These are phyloP conservation scores for Pinna nobilis DNA, from an alignment of 1,140 invertebrate genomes.

Conservation along the genomic window DNA sequence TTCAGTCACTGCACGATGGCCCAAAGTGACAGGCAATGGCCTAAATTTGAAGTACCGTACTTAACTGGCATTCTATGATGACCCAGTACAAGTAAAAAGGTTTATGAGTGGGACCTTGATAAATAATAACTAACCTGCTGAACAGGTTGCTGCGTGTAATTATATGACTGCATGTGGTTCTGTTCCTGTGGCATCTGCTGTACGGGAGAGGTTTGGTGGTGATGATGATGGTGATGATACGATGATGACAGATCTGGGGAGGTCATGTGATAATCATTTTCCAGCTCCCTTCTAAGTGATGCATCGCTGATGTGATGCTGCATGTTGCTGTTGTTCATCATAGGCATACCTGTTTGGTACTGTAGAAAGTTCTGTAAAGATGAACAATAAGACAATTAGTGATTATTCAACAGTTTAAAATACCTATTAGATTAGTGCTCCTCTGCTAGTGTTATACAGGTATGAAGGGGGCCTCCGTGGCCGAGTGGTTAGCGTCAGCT, in stretches of 20 bases:
- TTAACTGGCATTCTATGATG: no score
- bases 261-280: conserved; percentile 14
- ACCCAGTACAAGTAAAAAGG: no score
- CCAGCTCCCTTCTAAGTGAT: background rate
- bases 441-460: no score
- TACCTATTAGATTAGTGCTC: background rate
- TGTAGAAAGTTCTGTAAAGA: conserved; percentile 29
- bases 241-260: background rate
- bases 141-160: conserved; percentile 24
- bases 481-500: no score
- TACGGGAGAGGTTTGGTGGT: background rate
- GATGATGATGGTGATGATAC: background rate
- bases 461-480: no score
- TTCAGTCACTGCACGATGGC: no score
- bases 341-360: conserved; percentile 27
- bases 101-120: no score
- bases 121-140: background rate
- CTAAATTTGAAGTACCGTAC: no score
- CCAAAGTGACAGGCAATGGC: no score
- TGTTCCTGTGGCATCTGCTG: conserved; percentile 26
- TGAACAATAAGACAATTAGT: background rate
- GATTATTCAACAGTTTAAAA: background rate
- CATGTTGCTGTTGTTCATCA: conserved; percentile 18
- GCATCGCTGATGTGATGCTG: no score
- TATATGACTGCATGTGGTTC: conserved; percentile 16